Base-by-base conservation (phyloP, 2,888 invertebrate genomes). In the Eilema griseolum region DNA sequence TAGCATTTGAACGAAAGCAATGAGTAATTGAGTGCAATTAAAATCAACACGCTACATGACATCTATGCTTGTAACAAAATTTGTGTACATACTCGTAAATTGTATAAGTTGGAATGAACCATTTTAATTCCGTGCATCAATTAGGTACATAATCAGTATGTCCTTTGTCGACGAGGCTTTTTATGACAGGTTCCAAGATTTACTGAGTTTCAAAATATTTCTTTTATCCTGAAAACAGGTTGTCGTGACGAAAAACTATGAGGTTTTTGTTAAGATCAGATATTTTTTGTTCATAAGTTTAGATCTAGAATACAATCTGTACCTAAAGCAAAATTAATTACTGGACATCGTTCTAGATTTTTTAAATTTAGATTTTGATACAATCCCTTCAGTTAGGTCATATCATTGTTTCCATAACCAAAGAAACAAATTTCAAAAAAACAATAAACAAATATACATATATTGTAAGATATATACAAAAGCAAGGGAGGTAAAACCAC, bases 1-100 rank as follows among this genome's bases (percentile, higher is more conserved):
- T 81, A 72, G 77, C 73, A 76, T 74, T 74, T 75, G 75, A 79
- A 73, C 70, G 70, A 79, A 79, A 81, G 74, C 79, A 81, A 81
- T 81, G 68, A 81, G 73, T 72, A 81, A 75, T 80, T 80, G 74
- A 75, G 71, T 70, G 67, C 37, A 81, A 81, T 81, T 81, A 75
- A 73, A 74, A 71, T 67, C 67, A 74, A 73, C 81, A 80, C 78
- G 80, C 41, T 14, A 81, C 57, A 78, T 65, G 61, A 68, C 56
- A 37, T 57, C 57, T 16, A 16, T 16, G 41, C 41, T 16, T 16
- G 20, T 46, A 5, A 16, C 7, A 20, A 46, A 46, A 46, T 46
- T 46, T 41, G 41, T 41, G 4, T 16, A 16, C 41, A 16, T 41
- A 16, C 41, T 16, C 46, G 20, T 46, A 52, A 52, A 52, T n/a